Evolutionary conservation across 2,888 invertebrate species (phyloP), one percentile per base, ranked within the genome.

Genomic region (Iselma pallidipennis): DNA sequence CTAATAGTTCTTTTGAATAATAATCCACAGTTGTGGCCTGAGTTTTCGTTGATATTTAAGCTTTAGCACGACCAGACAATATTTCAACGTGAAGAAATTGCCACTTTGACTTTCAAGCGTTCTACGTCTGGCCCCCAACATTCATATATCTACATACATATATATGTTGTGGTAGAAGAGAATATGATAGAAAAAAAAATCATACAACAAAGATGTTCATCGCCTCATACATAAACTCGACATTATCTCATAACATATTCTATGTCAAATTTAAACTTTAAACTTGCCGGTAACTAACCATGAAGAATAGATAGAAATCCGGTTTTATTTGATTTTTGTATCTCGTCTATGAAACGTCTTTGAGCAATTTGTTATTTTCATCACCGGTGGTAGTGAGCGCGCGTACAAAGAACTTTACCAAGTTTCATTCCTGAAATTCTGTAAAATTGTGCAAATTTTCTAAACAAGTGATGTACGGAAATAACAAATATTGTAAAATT

Each of bases 221-320:
- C 9, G 21, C n/a, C 52, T 56, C 60, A 56, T 50, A 57, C 61
- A 57, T 54, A 61, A 61, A 49, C 54, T 50, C 29, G 29, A 49
- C 54, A 53, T 61, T 56, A 52, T 45, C 52, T 60, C 52, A 48
- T 56, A 45, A 57, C 52, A 54, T 53, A 53, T 54, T 57, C 56
- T 50, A 48, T 61, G 57, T 57, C 57, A 54, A 57, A 61, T 61
- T 61, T 61, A 53, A 61, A 61, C 54, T 49, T 12, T 45, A 23
- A 45, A 19, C 29, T 23, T n/a, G 49, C 37, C 61, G 26, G 61
- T 61, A 61, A 61, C 61, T 57, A 61, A 57, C 54, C 49, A 49
- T 54, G 49, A 45, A 45, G 21, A 45, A 45, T n/a, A 21, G 45
- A 45, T n/a, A 21, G 45, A 45, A 21, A 45, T 45, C 16, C 7